Conservation (phyloP, 2,888 invertebrate species). For the Argynnis bischoffii region DNA sequence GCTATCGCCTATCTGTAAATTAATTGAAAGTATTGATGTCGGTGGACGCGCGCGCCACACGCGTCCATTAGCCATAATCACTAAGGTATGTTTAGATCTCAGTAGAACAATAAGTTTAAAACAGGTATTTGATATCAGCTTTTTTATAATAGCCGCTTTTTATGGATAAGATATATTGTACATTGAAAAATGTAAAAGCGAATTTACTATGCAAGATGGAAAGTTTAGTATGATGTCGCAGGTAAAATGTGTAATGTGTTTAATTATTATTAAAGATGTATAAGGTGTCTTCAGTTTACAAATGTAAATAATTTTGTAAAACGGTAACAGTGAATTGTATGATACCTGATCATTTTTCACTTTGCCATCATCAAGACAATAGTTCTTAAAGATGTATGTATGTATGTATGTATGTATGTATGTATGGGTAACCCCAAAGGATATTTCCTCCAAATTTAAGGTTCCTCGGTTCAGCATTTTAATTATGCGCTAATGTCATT, state of each 20-base stretch:
- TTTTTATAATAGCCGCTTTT: slow-evolving; percentile 40
- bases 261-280: not conserved
- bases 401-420: too few species aligned
- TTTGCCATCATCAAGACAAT: too few species aligned
- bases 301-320: too few species aligned
- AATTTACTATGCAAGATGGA: slow-evolving; percentile 44
- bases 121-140: slow-evolving; percentile 46
- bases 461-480: too few species aligned
- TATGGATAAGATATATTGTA: slow-evolving; percentile 28
- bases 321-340: too few species aligned
- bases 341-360: too few species aligned
- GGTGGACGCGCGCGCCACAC: slow-evolving; percentile 20
- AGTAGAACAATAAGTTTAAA: slow-evolving; percentile 66
- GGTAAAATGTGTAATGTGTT: not conserved
- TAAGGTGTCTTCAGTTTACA: too few species aligned
- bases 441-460: too few species aligned
- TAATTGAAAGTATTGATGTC: slow-evolving; percentile 36
- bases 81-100: slow-evolving; percentile 70
- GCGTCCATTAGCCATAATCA: slow-evolving; percentile 62
- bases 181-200: slow-evolving; percentile 55
- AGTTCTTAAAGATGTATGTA: too few species aligned
- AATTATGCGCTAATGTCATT: too few species aligned
- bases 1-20: slow-evolving; percentile 25
- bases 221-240: not conserved
- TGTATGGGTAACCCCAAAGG: too few species aligned